phyloP scores from a whole-genome alignment of 2,113 vertebrate genomes.

The Leucosticte australis region DNA sequence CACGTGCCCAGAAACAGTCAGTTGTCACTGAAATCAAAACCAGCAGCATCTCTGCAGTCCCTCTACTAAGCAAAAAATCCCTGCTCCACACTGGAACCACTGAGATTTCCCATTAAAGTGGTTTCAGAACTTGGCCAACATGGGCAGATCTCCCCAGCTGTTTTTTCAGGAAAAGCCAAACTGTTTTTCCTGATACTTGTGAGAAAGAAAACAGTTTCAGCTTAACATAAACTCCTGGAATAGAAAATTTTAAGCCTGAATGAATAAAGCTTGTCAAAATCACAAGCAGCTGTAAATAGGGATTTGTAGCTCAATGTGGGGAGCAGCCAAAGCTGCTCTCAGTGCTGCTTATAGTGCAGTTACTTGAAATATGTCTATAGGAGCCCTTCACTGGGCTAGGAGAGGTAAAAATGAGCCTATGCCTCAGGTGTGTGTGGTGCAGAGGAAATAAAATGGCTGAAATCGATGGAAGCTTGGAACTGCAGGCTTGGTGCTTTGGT shows the following conservation, averaged over 20 bases:
- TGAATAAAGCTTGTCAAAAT: neutral
- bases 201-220: neutral
- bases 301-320: neutral
- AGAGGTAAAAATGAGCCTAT: neutral
- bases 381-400: neutral
- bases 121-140: neutral
- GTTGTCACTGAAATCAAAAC: neutral
- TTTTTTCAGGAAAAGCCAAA: neutral
- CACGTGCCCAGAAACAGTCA: fast-evolving
- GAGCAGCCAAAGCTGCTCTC: neutral
- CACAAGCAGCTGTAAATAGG: neutral
- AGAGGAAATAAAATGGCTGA: neutral
- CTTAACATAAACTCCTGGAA: neutral
- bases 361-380: neutral
- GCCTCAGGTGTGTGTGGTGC: neutral
- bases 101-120: neutral
- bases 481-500: neutral
- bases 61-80: neutral
- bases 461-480: neutral
- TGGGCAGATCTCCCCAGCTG: neutral
- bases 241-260: neutral
- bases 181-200: neutral
- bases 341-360: neutral
- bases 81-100: neutral
- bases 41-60: neutral